These are phyloP conservation scores for Scotopteryx bipunctaria DNA, from an alignment of 2,888 invertebrate species.

Conservation along the genomic window DNA sequence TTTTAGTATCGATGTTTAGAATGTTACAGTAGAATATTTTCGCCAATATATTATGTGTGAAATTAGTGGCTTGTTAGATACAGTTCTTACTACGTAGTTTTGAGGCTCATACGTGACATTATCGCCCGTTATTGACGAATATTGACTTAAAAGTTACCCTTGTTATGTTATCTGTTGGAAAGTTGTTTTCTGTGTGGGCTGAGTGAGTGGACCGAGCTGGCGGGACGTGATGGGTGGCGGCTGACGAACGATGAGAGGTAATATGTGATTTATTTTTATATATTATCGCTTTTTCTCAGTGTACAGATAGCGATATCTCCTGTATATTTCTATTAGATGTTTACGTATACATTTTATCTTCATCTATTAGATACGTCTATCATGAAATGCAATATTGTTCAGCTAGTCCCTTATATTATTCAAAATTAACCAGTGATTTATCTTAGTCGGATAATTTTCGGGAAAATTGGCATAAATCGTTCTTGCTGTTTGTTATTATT, in stretches of 20 bases:
- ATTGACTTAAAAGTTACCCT: slow-evolving; percentile 68
- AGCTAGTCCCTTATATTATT: slow-evolving; percentile 70
- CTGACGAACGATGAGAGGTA: slow-evolving; percentile 47
- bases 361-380: slow-evolving; percentile 64
- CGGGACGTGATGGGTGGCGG: slow-evolving; percentile 9
- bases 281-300: slow-evolving; percentile 70
- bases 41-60: slow-evolving; percentile 43
- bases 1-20: slow-evolving; percentile 66
- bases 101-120: slow-evolving; percentile 65
- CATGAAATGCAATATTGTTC: slow-evolving; percentile 68
- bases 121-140: slow-evolving; percentile 37
- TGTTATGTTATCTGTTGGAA: slow-evolving; percentile 65
- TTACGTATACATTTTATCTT: slow-evolving; percentile 63
- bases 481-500: slow-evolving; percentile 63
- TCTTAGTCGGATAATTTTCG: slow-evolving; percentile 51
- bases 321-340: slow-evolving; percentile 64
- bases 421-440: slow-evolving; percentile 68
- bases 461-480: slow-evolving; percentile 40
- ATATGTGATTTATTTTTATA: slow-evolving; percentile 77
- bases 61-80: slow-evolving; percentile 44
- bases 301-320: slow-evolving; percentile 62
- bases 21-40: slow-evolving; percentile 61
- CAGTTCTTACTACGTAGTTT: slow-evolving; percentile 65
- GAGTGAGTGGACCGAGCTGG: slow-evolving; percentile 45
- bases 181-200: slow-evolving; percentile 55